Evolutionary conservation across 2,113 vertebrate genomes (phyloP), one percentile per base, ranked within the genome.

Genomic region (Megalops atlanticus): DNA sequence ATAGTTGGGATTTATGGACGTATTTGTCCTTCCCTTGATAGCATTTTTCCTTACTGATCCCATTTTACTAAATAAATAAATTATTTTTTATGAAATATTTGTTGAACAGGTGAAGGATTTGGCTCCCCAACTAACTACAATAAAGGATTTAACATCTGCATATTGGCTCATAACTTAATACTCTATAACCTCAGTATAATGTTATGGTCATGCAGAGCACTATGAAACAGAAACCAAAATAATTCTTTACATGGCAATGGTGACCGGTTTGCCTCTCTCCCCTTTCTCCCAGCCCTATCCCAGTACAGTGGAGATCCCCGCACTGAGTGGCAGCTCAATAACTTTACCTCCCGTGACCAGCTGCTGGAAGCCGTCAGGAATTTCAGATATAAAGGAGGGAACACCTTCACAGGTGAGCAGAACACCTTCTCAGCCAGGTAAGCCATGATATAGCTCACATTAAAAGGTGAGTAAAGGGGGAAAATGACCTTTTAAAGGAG

Each of bases 231-330:
- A 64, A 58, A 58, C 3, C 3, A 58, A n/a, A 49, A 41, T 40
- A 40, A 6, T 36, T 3, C 8, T 33, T 15, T 27, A 24, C 6
- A 68, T 21, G 39, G 12, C 41, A 18, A 45, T 73, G 24, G 18
- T 73, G 35, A 70, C 8, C 43, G 27, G 36, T 16, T 75, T 52
- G 3, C 41, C 31, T 5, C 4, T 27, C 1, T 24, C 36, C 68
- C 38, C 31, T 31, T 24, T 36, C n/a, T 82, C 52, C 31, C 83
- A 99, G 98, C 96, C 24, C 88, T 99, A 80, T 95, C 96, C 47
- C 98, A 99, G 91, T 99, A 99, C 91, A 99, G 97, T 41, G 95
- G 97, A 0, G 96, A 97, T 35, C 97, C 97, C 2, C 95, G 91
- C 81, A 99, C 97, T 0, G 97, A 99, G 87, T 99, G 97, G 97